Conservation (phyloP, 2,797 vertebrate genomes). For the Paguma larvata region DNA sequence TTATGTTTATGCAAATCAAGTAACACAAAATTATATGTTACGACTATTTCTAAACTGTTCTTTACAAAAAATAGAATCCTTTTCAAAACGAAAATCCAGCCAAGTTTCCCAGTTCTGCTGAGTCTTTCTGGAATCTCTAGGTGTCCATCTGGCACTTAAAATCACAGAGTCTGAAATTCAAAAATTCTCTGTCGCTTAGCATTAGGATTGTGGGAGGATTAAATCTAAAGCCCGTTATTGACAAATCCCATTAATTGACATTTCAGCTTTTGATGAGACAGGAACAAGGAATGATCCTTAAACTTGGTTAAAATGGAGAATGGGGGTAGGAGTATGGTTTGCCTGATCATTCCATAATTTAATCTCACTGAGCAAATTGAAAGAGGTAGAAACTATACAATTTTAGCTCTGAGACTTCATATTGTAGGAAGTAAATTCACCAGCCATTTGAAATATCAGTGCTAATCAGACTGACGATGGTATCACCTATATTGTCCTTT, state of each 20-base stretch:
- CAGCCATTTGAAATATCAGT: not conserved
- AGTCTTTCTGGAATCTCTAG: not conserved
- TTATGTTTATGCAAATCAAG: constrained; percentile 75
- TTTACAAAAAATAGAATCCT: constrained; percentile 63
- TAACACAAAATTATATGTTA: constrained; percentile 67
- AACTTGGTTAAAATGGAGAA: constrained; percentile 12
- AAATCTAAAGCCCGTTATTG: not conserved
- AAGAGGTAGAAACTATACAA: not conserved
- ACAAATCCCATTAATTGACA: not conserved
- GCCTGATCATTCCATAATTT: not conserved
- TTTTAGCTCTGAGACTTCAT: not conserved
- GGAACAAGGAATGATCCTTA: not conserved
- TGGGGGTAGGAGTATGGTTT: not conserved
- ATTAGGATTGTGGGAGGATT: not conserved
- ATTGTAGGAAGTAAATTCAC: not conserved
- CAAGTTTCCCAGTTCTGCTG: not conserved
- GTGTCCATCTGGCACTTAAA: not conserved
- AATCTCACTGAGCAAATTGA: not conserved
- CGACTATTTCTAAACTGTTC: constrained; percentile 53
- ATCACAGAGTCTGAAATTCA: not conserved
- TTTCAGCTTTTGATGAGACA: not conserved
- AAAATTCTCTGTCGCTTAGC: not conserved
- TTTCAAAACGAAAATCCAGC: constrained; percentile 50
- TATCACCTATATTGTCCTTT: not conserved
- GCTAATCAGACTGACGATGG: not conserved